Conservation (phyloP, 2,113 vertebrate species). For the Periophthalmodon schlosseri region DNA sequence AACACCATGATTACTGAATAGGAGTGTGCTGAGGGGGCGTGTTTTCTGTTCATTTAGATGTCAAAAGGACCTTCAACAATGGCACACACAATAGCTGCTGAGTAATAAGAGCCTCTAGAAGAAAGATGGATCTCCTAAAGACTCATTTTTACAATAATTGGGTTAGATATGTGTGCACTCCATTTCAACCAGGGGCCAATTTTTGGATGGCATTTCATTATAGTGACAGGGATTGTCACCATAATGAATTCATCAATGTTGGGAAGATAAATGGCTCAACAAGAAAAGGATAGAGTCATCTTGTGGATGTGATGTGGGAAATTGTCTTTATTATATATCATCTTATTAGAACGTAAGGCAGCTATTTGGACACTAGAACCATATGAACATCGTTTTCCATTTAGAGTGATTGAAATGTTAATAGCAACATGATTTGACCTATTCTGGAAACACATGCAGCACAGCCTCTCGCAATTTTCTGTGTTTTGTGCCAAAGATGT, state of each 20-base stretch:
- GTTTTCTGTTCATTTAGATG: slow-evolving; percentile 54
- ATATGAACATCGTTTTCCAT: slow-evolving; percentile 85
- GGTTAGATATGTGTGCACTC: slow-evolving; percentile 77
- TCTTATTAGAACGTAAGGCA: slow-evolving; percentile 82
- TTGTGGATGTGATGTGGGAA: slow-evolving; percentile 79
- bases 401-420: slow-evolving; percentile 87
- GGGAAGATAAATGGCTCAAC: slow-evolving; percentile 87
- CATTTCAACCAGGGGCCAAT: slow-evolving; percentile 77
- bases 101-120: slow-evolving; percentile 52
- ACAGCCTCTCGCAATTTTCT: slow-evolving; percentile 42
- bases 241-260: slow-evolving; percentile 89
- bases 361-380: slow-evolving; percentile 72
- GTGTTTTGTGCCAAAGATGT: slow-evolving; percentile 20
- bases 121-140: slow-evolving; percentile 72
- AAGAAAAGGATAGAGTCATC: slow-evolving; percentile 82
- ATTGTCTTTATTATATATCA: slow-evolving; percentile 83
- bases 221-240: slow-evolving; percentile 81
- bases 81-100: slow-evolving; percentile 39
- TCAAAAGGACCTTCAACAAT: slow-evolving; percentile 53
- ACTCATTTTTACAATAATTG: slow-evolving; percentile 80
- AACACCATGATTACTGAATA: slow-evolving; percentile 47
- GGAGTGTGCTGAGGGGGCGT: slow-evolving; percentile 26
- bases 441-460: slow-evolving; percentile 55
- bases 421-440: slow-evolving; percentile 85
- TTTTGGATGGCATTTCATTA: slow-evolving; percentile 86